A percentile compares a stretch with the other conserved stretches of the same genome.
phyloP scores from a whole-genome alignment of 2,888 invertebrate species.

The Lithophane semibrunnea region DNA sequence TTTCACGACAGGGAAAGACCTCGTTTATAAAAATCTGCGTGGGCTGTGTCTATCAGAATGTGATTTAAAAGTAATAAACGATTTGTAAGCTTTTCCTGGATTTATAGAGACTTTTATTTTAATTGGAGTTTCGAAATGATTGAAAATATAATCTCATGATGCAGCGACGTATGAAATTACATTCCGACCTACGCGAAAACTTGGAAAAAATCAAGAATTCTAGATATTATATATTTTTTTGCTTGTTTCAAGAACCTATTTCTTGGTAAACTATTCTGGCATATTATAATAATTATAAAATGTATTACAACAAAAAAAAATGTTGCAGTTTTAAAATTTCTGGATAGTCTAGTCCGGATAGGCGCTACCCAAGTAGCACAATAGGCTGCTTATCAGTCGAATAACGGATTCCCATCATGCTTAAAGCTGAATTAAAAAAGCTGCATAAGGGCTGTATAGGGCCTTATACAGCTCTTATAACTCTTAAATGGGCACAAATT shows the following conservation, averaged over 20 bases:
- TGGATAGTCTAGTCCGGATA: no score
- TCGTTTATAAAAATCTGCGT: not conserved
- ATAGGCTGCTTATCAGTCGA: no score
- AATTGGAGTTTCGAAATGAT: conserved; percentile 12
- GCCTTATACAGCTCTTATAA: no score
- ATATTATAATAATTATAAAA: not conserved
- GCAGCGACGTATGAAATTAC: not conserved
- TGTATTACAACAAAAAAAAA: no score
- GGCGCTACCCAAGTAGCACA: no score
- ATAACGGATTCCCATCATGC: no score
- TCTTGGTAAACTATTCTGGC: not conserved
- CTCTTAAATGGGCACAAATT: no score
- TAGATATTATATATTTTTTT: no score
- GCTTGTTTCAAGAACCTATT: not conserved
- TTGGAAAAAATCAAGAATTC: not conserved
- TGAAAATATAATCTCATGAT: not conserved
- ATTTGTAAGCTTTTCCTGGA: conserved; percentile 8
- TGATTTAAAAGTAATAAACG: conserved; percentile 25
- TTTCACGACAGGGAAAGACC: not conserved
- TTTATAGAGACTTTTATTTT: conserved; percentile 3
- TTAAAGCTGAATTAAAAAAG: no score
- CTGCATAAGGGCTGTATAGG: no score
- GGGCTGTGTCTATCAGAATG: not conserved
- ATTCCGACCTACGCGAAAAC: not conserved
- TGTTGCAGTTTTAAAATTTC: no score